phyloP scores from a whole-genome alignment of 2,888 invertebrate genomes.

The Drosophila prolongata region DNA sequence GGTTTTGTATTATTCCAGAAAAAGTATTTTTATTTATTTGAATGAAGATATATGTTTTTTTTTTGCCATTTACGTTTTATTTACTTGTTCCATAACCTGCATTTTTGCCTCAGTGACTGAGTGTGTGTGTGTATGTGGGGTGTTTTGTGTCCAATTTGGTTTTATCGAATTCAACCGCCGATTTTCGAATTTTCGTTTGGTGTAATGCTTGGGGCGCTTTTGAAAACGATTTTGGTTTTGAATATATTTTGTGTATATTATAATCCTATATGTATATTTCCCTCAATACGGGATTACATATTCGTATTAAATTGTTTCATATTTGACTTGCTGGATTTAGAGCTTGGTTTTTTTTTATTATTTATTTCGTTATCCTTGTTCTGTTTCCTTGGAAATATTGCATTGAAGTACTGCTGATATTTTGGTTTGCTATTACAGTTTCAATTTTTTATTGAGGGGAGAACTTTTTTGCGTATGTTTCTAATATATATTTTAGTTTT shows the following conservation, averaged over 20 bases:
- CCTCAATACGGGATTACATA: slow-evolving; percentile 69
- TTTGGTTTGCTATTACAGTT: slow-evolving; percentile 51
- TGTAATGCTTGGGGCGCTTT: slow-evolving; percentile 47
- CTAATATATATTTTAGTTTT: slow-evolving; percentile 47
- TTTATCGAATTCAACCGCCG: slow-evolving; percentile 35
- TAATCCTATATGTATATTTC: slow-evolving; percentile 69
- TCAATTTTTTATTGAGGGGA: slow-evolving; percentile 25
- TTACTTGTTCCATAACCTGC: slow-evolving; percentile 68
- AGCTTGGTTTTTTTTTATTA: slow-evolving; percentile 20
- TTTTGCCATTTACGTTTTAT: slow-evolving; percentile 49
- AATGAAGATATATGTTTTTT: slow-evolving; percentile 75
- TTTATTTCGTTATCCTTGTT: slow-evolving; percentile 29
- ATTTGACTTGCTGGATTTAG: slow-evolving; percentile 46
- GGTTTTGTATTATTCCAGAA: slow-evolving; percentile 81
- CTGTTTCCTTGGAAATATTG: slow-evolving; percentile 54
- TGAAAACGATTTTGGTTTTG: slow-evolving; percentile 57
- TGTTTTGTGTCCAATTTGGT: slow-evolving; percentile 24
- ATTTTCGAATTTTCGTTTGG: slow-evolving; percentile 21
- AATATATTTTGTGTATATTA: slow-evolving; percentile 65
- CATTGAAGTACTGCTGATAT: slow-evolving; percentile 72
- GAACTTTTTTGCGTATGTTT: slow-evolving; percentile 35
- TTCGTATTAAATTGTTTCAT: slow-evolving; percentile 54
- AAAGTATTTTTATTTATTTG: slow-evolving; percentile 81
- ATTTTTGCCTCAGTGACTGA: slow-evolving; percentile 40
- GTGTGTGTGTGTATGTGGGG: slow-evolving; percentile 10